These are phyloP conservation scores for Anser brachyrhynchus DNA, from an alignment of 2,113 vertebrate genomes.

Conservation along the genomic window DNA sequence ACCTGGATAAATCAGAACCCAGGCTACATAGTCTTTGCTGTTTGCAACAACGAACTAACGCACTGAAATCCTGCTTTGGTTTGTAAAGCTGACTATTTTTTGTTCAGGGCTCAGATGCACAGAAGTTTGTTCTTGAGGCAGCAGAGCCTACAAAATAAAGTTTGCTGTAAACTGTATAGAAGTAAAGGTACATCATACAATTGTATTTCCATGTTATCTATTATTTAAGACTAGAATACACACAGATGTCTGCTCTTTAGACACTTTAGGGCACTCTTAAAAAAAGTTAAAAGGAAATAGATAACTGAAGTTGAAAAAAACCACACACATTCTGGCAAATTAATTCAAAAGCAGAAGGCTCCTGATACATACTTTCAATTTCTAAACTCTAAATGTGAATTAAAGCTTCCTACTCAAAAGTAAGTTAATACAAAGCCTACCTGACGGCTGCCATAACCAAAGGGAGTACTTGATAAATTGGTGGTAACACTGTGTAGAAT, in stretches of 20 bases:
- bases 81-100: neutral
- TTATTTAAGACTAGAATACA: neutral
- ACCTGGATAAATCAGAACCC: neutral
- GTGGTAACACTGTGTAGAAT: conserved; percentile 93
- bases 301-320: neutral
- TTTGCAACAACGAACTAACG: fast-evolving
- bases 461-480: conserved; percentile 90
- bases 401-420: neutral
- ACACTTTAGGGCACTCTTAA: neutral
- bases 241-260: neutral
- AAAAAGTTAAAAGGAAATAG: neutral
- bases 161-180: neutral
- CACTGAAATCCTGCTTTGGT: neutral
- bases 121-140: neutral
- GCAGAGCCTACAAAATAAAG: neutral
- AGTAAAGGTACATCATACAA: neutral
- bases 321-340: neutral
- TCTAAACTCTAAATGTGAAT: neutral
- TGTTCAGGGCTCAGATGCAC: neutral
- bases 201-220: neutral
- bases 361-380: neutral
- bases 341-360: neutral
- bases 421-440: conserved; percentile 66
- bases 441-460: conserved; percentile 90
- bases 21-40: neutral